phyloP scores from a whole-genome alignment of 2,797 vertebrate genomes.

The Enteromius paludinosus region DNA sequence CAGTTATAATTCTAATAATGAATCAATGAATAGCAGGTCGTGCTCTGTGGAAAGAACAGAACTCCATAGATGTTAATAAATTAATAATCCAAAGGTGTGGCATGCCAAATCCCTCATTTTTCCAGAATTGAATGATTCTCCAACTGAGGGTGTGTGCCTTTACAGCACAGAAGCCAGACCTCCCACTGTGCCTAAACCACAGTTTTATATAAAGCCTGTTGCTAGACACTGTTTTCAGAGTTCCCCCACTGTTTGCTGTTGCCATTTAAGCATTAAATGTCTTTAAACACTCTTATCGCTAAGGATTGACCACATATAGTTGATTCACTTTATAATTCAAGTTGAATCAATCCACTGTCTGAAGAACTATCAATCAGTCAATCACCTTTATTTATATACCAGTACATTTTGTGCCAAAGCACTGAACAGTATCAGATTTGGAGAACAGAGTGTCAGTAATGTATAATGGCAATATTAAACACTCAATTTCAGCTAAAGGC shows the following conservation, averaged over 20 bases:
- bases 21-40: conserved; percentile 21
- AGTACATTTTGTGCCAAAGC: too few relatives aligned
- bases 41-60: conserved; percentile 29
- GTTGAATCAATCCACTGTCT: neutral
- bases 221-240: conserved; percentile 11
- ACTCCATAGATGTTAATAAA: conserved; percentile 19
- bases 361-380: neutral
- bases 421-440: too few relatives aligned
- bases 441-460: too few relatives aligned
- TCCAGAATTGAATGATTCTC: conserved; percentile 18
- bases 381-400: too few relatives aligned
- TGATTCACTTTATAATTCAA: neutral
- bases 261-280: conserved; percentile 4
- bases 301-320: neutral
- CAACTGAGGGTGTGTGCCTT: conserved; percentile 21
- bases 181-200: conserved; percentile 29
- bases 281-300: neutral
- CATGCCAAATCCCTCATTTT: conserved; percentile 47
- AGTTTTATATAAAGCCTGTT: conserved; percentile 26
- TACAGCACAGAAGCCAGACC: conserved; percentile 37
- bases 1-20: conserved; percentile 17
- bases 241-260: conserved; percentile 6
- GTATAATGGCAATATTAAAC: too few relatives aligned
- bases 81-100: conserved; percentile 16
- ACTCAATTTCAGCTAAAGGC: too few relatives aligned